Evolutionary conservation across 92 coral and sea anemone genomes (phyloP), one percentile per base, ranked within the genome.

Genomic region (Phenganax subtilis): DNA sequence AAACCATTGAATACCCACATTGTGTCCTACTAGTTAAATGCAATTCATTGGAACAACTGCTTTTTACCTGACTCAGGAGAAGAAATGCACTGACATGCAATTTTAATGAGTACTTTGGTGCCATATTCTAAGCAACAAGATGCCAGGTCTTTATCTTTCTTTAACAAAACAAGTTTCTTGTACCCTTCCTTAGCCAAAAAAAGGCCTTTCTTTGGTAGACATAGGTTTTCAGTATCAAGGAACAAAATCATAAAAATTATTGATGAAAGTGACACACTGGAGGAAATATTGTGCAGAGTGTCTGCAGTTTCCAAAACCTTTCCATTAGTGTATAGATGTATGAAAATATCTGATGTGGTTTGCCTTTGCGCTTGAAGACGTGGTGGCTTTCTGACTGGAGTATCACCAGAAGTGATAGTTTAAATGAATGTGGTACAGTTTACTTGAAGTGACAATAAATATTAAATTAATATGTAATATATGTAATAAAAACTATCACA

Each of bases 51-150:
- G 47, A 20, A 37, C 47, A 37, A 37, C 47, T 37, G 47, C 47
- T 59, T 59, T 59, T 59, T 59, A 59, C 65, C 65, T 59, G 65
- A 25, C 7, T 14, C 65, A 59, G 65, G 27, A 59, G 65, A 59
- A 59, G 65, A 59, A 59, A 59, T 59, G 65, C 65, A 59, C 27
- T 59, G 65, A 59, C 65, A 25, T 59, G 65, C 65, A 59, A 59
- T 1, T 59, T 59, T 59, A 59, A 59, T 59, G 2, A 7, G 65
- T 25, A 59, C 27, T 59, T 25, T 59, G n/a, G 5, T 37, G 47
- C 65, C 65, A 59, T 59, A 59, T 25, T 59, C 65, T 59, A 1
- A 1, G 16, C 65, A 7, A 59, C 65, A 59, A 59, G 65, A 59
- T 59, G 65, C 65, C 65, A 59, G n/a, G 16, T 59, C 65, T 59